Conservation (phyloP, 2,797 vertebrate species). For the Scolopax bukidnonensis region DNA sequence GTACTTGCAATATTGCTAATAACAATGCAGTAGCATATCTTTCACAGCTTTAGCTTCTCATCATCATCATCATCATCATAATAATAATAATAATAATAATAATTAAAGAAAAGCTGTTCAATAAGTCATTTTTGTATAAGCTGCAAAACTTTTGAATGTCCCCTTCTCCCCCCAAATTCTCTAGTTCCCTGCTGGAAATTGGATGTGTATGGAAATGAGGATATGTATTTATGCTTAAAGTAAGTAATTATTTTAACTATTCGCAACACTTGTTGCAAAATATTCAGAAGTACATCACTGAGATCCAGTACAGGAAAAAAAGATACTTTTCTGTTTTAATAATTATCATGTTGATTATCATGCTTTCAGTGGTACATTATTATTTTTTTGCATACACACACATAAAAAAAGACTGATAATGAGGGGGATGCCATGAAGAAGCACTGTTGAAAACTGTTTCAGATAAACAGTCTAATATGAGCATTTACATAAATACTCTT, state of each 20-base stretch:
- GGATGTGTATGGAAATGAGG: too few relatives aligned
- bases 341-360: not conserved
- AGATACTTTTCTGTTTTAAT: too few relatives aligned
- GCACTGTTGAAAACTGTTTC: not conserved
- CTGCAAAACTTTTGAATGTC: not conserved
- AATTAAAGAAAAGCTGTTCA: not conserved
- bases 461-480: not conserved
- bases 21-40: not conserved
- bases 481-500: not conserved
- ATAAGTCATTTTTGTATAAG: not conserved
- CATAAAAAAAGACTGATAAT: not conserved
- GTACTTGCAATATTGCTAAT: not conserved
- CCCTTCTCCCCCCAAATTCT: accelerated
- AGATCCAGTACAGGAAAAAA: too few relatives aligned
- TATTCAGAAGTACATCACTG: not conserved
- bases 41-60: accelerated
- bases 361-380: not conserved
- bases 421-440: not conserved
- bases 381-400: not conserved
- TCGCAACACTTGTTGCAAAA: not conserved
- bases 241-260: not conserved
- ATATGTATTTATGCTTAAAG: not conserved
- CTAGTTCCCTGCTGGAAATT: not conserved
- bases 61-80: too few relatives aligned
- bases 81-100: not conserved